Conservation (phyloP, 2,888 invertebrate species). For the Andrena camellia region DNA sequence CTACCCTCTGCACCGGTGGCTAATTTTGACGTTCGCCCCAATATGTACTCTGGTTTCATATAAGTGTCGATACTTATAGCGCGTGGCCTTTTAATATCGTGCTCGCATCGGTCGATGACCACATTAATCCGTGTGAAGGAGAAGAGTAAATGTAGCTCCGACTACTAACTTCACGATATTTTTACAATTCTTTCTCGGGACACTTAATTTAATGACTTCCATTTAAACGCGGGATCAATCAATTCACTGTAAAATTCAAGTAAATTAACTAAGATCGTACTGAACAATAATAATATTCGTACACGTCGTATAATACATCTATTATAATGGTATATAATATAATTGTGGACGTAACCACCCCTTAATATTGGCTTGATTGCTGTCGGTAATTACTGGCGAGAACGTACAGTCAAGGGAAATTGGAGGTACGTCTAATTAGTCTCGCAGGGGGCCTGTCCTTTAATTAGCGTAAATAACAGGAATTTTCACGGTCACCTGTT, state of each 20-base stretch:
- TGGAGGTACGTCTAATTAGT: constrained; percentile 55
- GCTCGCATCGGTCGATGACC: not conserved
- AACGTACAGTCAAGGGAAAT: constrained; percentile 56
- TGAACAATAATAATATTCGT: not conserved
- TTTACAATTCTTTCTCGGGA: not conserved
- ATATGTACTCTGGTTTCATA: constrained; percentile 45
- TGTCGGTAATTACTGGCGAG: constrained; percentile 59
- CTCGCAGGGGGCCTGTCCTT: constrained; percentile 7
- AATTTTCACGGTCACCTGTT: constrained; percentile 21
- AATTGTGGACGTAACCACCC: constrained; percentile 34
- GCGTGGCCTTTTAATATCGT: constrained; percentile 36
- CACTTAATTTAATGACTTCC: too few species aligned
- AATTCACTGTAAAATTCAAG: too few species aligned
- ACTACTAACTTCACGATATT: not conserved
- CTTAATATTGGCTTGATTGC: constrained; percentile 59
- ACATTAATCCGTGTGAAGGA: constrained; percentile 8
- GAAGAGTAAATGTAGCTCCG: not conserved
- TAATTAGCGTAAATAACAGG: constrained; percentile 48
- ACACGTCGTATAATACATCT: not conserved
- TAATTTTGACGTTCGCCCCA: constrained; percentile 53
- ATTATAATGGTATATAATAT: constrained; percentile 52
- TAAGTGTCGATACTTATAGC: constrained; percentile 48
- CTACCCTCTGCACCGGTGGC: constrained; percentile 2
- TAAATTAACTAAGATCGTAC: too few species aligned
- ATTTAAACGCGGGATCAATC: too few species aligned